Base-by-base conservation (phyloP, 2,888 invertebrate genomes). In the Venustoraphidia nigricollis region DNA sequence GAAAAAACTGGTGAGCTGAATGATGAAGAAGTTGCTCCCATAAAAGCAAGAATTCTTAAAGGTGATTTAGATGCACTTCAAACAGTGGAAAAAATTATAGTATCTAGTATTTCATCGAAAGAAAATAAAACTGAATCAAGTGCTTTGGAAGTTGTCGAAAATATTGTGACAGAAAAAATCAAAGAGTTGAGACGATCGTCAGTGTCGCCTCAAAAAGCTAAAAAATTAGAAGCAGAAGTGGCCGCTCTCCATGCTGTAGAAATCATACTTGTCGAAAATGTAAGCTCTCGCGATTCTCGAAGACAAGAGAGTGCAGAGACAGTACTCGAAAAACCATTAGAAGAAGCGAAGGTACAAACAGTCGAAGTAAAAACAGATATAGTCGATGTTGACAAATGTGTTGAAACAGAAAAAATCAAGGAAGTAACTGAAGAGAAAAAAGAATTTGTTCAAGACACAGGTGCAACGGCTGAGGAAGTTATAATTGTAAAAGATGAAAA, bases 391-490 rank as follows among this genome's bases (percentile, higher is more conserved):
- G 44, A 38, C 34, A 10, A 36, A 39, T 13, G 11, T 42, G 8
- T 44, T 45, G 27, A 52, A 49, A 44, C 47, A 51, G 1, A 41
- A 52, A 50, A 51, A 41, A 41, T 45, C 36, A 8, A 36, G 9
- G 10, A 35, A 2, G 48, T 47, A 46, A 51, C 53, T 27, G 42
- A 47, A 34, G 52, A 56, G 37, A 40, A 42, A 38, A 48, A 46
- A 46, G 36, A 49, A 17, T 47, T 49, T 45, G 52, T 47, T 38
- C 11, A 38, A 11, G 38, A 6, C 13, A 38, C n/a, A 38, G 11
- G 6, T 5, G 38, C 13, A 36, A 36, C 9, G 36, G 42, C 36
- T 9, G 47, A 52, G 10, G 56, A 54, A 43, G 9, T 51, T 2
- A 14, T 44, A 2, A 36, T 48, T 53, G 50, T 48, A 14, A 50